Conservation (phyloP, 2,797 vertebrate genomes). For the Enteromius unitaeniatus region DNA sequence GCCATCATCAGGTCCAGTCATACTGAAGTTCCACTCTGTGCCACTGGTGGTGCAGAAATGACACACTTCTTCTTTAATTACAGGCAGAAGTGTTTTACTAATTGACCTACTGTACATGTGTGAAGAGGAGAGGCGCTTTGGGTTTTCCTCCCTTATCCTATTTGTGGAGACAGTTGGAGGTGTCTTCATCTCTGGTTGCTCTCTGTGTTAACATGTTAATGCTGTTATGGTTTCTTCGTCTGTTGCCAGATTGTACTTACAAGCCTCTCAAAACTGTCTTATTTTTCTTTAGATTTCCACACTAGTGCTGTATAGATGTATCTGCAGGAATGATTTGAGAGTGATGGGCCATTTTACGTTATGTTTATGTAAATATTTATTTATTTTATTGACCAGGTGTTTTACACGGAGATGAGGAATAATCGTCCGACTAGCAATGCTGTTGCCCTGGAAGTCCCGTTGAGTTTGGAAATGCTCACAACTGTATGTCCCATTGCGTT, state of each 20-base stretch:
- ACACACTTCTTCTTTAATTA: background rate
- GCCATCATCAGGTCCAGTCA: background rate
- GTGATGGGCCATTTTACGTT: too few relatives aligned
- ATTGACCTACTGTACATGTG: background rate
- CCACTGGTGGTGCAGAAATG: background rate
- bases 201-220: background rate
- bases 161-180: conserved; percentile 1
- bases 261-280: background rate
- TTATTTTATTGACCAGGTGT: conserved; percentile 78
- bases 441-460: conserved; percentile 79
- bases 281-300: background rate
- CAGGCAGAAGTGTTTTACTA: background rate
- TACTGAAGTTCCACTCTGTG: background rate
- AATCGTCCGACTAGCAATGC: conserved; percentile 74
- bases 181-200: background rate
- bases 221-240: background rate
- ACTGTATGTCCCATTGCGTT: conserved; percentile 77
- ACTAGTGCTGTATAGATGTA: background rate
- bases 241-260: background rate
- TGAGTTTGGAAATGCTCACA: conserved; percentile 81
- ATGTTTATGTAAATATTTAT: conserved; percentile 25
- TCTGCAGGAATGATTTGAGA: background rate
- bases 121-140: background rate
- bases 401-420: conserved; percentile 85
- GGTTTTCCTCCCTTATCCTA: background rate